Evolutionary conservation across 2,888 invertebrate genomes (phyloP).

Genomic region (Ganaspis brasiliensis): DNA sequence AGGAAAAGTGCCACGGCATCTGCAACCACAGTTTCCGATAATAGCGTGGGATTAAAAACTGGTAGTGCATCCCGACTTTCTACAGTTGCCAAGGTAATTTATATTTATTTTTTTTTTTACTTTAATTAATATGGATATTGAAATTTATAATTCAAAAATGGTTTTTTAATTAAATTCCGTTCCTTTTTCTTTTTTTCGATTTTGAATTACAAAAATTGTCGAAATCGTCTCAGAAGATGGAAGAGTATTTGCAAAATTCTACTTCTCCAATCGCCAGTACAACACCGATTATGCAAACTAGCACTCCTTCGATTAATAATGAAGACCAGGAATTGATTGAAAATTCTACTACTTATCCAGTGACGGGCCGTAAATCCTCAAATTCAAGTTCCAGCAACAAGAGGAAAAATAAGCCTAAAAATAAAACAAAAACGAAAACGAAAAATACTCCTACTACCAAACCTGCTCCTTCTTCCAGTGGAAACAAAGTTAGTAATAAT

Average conservation of each 20-base stretch:
- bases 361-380: conserved; percentile 41
- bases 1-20: conserved; percentile 48
- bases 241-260: neutral
- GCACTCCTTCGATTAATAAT: neutral
- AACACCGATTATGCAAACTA: conserved; percentile 11
- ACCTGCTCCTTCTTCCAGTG: neutral
- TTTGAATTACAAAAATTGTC: neutral
- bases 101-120: too few species aligned
- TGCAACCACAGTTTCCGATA: conserved; percentile 12
- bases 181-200: neutral
- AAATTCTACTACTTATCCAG: conserved; percentile 45
- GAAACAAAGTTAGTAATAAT: conserved; percentile 30
- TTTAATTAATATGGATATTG: too few species aligned
- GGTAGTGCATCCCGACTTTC: conserved; percentile 1
- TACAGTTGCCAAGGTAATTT: conserved; percentile 22
- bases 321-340: conserved; percentile 45
- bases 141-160: too few species aligned
- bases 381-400: conserved; percentile 46
- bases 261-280: conserved; percentile 4
- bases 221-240: conserved; percentile 7
- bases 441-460: conserved; percentile 48
- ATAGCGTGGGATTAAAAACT: neutral
- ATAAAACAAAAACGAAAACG: conserved; percentile 55
- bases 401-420: conserved; percentile 66
- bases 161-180: too few species aligned